A percentile compares a stretch with the other conserved stretches of the same genome.
Conservation (phyloP, 2,113 vertebrate species). For the Hyperopisus bebe region DNA sequence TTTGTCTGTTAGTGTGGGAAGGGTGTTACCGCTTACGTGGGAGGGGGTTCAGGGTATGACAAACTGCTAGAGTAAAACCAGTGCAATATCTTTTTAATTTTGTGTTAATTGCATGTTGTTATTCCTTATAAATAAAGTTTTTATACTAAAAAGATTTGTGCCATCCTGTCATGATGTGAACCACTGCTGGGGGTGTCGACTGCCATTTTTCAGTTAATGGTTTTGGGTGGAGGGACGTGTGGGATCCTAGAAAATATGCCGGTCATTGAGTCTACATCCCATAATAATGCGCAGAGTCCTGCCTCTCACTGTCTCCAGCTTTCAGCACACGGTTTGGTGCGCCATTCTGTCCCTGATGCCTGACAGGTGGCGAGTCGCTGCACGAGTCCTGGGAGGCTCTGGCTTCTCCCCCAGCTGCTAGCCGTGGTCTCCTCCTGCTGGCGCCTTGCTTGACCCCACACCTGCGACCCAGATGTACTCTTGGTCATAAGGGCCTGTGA, state of each 20-base stretch:
- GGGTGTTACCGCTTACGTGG: conserved; percentile 8
- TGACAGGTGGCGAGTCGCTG: not conserved
- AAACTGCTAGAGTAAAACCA: conserved; percentile 51
- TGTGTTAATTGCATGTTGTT: conserved; percentile 65
- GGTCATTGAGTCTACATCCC: not conserved
- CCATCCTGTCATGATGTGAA: not conserved
- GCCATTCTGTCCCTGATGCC: not conserved
- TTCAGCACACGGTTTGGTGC: not conserved
- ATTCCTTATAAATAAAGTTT: conserved; percentile 60
- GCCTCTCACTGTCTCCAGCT: not conserved
- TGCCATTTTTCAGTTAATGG: not conserved
- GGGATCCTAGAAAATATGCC: not conserved
- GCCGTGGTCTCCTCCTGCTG: not conserved
- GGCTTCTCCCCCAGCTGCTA: not conserved
- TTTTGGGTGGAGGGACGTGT: not conserved
- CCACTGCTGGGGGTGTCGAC: not conserved
- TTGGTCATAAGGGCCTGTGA: not conserved
- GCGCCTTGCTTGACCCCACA: not conserved
- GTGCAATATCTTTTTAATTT: conserved; percentile 68
- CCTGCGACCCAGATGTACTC: not conserved
- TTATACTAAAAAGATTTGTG: not conserved
- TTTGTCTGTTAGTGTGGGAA: conserved; percentile 25
- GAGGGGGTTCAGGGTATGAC: conserved; percentile 28
- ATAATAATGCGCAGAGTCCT: not conserved
- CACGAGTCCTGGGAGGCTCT: not conserved